Conservation (phyloP, 2,113 vertebrate species). For the Charina bottae region DNA sequence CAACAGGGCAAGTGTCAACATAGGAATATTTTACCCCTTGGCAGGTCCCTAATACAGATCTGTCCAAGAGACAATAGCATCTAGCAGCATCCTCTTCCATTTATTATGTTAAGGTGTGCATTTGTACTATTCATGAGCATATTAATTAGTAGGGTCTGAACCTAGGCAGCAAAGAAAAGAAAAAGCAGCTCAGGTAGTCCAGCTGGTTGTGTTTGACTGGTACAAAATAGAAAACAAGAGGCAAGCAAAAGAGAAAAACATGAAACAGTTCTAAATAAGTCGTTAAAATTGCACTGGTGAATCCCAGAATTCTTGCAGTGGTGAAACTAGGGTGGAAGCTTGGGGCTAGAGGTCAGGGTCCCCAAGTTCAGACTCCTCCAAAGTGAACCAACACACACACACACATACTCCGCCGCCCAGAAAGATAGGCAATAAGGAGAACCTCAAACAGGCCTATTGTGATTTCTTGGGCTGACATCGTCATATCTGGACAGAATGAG, state of each 20-base stretch:
- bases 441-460: not conserved
- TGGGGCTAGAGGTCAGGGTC: not conserved
- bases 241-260: not conserved
- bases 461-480: not conserved
- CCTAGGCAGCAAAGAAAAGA: not conserved
- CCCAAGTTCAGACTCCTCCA: not conserved
- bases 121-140: not conserved
- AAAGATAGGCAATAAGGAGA: not conserved
- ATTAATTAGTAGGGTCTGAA: not conserved
- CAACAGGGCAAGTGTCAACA: conserved; percentile 34
- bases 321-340: not conserved
- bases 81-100: not conserved
- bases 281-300: not conserved
- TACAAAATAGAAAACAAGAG: not conserved
- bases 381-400: not conserved
- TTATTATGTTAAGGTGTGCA: not conserved
- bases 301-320: not conserved
- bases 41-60: conserved; percentile 17
- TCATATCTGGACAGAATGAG: too few relatives aligned
- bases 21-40: conserved; percentile 27
- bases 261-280: not conserved
- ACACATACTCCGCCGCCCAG: not conserved
- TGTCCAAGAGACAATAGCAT: not conserved
- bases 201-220: not conserved
- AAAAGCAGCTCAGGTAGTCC: not conserved